These are phyloP conservation scores for Cephus cinctus DNA, from an alignment of 1,140 invertebrate species.

Conservation along the genomic window DNA sequence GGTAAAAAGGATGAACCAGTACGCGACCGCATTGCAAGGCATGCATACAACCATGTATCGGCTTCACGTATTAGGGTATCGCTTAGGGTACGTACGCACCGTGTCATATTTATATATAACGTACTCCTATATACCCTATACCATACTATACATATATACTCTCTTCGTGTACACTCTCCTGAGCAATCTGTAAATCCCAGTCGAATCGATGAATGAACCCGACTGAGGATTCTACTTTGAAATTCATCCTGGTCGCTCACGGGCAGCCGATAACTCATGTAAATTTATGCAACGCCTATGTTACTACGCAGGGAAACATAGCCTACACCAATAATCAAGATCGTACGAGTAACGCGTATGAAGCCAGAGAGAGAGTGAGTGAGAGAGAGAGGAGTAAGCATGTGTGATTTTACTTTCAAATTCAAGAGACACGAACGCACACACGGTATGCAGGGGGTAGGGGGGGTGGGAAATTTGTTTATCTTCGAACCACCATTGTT, in stretches of 20 bases:
- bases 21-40: background rate
- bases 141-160: too few species aligned
- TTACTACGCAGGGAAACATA: background rate
- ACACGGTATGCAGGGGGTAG: too few species aligned
- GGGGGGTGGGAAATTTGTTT: too few species aligned
- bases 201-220: constrained; percentile 22
- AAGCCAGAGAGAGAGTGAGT: background rate
- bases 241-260: constrained; percentile 27
- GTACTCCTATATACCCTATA: too few species aligned
- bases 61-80: too few species aligned
- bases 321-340: constrained; percentile 30
- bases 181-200: too few species aligned
- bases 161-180: too few species aligned
- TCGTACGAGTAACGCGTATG: constrained; percentile 19
- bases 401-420: constrained; percentile 36
- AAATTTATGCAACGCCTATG: constrained; percentile 25
- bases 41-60: too few species aligned
- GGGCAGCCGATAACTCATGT: constrained; percentile 28
- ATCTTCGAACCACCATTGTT: too few species aligned
- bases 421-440: constrained; percentile 16
- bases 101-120: too few species aligned
- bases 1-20: background rate
- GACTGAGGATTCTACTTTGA: constrained; percentile 19
- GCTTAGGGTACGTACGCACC: too few species aligned
- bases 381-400: constrained; percentile 13